Evolutionary conservation across 2,888 invertebrate species (phyloP).

Genomic region (Abscondita cerata): DNA sequence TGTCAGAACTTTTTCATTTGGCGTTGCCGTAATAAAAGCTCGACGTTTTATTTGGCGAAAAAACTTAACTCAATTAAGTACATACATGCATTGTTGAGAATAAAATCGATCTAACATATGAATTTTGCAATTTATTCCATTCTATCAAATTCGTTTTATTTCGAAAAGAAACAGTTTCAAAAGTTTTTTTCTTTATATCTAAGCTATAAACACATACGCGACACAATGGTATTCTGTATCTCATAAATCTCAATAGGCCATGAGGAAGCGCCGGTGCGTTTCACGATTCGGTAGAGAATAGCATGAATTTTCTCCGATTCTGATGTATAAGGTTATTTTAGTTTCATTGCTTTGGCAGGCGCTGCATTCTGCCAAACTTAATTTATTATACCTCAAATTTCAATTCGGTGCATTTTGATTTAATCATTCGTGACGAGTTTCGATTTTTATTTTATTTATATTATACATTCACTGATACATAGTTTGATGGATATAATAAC

Average conservation of each 20-base stretch:
- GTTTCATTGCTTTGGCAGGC: constrained; percentile 37
- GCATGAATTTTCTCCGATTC: constrained; percentile 34
- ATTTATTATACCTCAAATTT: constrained; percentile 34
- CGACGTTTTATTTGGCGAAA: too few species aligned
- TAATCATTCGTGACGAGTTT: constrained; percentile 13
- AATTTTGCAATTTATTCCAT: constrained; percentile 9
- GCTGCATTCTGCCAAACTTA: constrained; percentile 29
- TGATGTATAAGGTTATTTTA: constrained; percentile 38
- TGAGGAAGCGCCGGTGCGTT: constrained; percentile 36
- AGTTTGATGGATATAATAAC: constrained; percentile 8
- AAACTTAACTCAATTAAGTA: too few species aligned
- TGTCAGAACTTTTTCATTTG: too few species aligned
- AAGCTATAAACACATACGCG: constrained; percentile 29
- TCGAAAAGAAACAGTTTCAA: constrained; percentile 11
- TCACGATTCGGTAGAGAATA: constrained; percentile 34
- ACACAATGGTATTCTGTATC: constrained; percentile 31
- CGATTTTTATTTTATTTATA: constrained; percentile 13
- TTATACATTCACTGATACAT: constrained; percentile 9
- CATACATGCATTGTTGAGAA: neutral
- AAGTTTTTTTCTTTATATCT: constrained; percentile 21
- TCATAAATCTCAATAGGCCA: constrained; percentile 36
- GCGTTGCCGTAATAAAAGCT: too few species aligned
- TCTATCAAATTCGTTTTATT: constrained; percentile 8
- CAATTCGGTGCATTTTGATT: constrained; percentile 32
- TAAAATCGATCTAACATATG: constrained; percentile 4